Evolutionary conservation across 2,888 invertebrate species (phyloP), one percentile per base, ranked within the genome.

Genomic region (Conus canariensis): DNA sequence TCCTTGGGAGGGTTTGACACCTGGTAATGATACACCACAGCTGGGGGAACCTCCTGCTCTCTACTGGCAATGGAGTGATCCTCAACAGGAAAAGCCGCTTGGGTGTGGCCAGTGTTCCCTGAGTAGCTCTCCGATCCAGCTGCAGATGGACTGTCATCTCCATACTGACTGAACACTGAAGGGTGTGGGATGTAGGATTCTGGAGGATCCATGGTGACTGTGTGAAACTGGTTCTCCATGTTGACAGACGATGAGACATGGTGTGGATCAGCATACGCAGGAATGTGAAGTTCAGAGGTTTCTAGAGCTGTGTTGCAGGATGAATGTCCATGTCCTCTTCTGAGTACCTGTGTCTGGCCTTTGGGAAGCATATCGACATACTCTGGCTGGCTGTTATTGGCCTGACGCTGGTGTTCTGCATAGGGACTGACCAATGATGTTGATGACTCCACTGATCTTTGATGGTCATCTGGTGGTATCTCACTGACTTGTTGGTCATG

Each of bases 11-110:
- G 4, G 80, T 45, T 22, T 7, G 82, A 83, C 58, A 19, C 82
- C 45, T 80, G 80, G 22, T 83, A 83, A 56, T 83, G 82, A 58
- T 83, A 83, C 5, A 83, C 82, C 56, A 83, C 82, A 56, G 58
- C 58, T 22, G 82, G 82, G 56, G 19, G 14, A 0, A 19, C 16
- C 59, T 60, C 60, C 25, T 30, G 59, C 25, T n/a, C 60, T 60
- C 85, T 85, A 12, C 60, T n/a, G n/a, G 25, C 85, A 4, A 8
- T 6, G 45, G 5, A 60, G 25, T 25, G 85, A 22, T 60, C 85
- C n/a, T 25, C 25, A 9, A 59, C 58, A 58, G 83, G 58, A 22
- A 59, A 83, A n/a, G 83, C 59, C 16, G 9, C 25, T 16, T n/a
- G 85, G 12, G 59, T 60, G 3, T n/a, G 85, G 60, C 10, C 59